Conservation (phyloP, 2,113 vertebrate genomes). For the Gadus macrocephalus region DNA sequence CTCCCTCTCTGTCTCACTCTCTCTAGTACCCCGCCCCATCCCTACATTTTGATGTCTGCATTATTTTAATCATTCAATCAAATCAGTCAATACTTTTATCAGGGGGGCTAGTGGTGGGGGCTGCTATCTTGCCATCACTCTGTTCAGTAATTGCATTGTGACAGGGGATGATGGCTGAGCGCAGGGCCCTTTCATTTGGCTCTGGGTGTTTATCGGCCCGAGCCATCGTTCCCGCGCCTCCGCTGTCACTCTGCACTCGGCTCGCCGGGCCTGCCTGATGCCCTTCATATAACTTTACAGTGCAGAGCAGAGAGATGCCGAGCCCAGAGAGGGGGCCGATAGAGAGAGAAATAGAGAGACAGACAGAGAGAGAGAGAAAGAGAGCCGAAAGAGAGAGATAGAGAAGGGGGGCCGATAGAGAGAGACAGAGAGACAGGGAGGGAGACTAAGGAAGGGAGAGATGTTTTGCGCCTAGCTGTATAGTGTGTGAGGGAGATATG, state of each 20-base stretch:
- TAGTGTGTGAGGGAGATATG: conserved; percentile 49
- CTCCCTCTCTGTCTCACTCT: conserved; percentile 67
- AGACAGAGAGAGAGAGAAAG: conserved; percentile 12
- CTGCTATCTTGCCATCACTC: conserved; percentile 99
- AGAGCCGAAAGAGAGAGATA: neutral
- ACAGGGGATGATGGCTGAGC: conserved; percentile 99
- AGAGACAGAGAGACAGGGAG: conserved; percentile 22
- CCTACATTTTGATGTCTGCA: conserved; percentile 99
- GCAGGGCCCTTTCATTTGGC: conserved; percentile 99
- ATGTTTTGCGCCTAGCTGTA: conserved; percentile 43
- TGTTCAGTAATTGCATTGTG: conserved; percentile 99
- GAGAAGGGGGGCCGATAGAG: neutral
- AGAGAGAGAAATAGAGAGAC: conserved; percentile 36
- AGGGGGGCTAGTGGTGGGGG: conserved; percentile 96
- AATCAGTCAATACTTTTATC: conserved; percentile 99
- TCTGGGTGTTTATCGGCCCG: conserved; percentile 98
- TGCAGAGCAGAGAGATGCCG: conserved; percentile 65
- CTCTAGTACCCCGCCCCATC: conserved; percentile 86
- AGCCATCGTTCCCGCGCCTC: conserved; percentile 90
- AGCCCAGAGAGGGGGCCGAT: neutral
- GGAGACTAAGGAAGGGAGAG: conserved; percentile 32
- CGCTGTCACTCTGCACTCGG: conserved; percentile 99
- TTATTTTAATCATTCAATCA: conserved; percentile 99
- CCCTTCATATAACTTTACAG: conserved; percentile 99
- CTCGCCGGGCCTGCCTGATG: conserved; percentile 99